These are phyloP conservation scores for Zaprionus obscuricornis DNA, from an alignment of 2,888 invertebrate genomes.

Conservation along the genomic window DNA sequence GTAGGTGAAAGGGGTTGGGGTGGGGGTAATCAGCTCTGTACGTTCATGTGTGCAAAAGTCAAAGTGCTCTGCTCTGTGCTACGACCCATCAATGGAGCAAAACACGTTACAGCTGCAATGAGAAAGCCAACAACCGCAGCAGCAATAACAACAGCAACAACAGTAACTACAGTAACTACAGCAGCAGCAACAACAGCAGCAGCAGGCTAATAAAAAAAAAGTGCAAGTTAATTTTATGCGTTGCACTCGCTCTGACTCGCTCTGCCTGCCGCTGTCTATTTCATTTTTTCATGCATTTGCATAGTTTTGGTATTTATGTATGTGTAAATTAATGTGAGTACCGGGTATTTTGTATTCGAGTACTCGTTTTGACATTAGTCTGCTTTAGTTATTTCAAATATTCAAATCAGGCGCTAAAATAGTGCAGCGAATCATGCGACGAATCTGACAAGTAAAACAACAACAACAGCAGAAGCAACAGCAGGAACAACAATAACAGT, in stretches of 20 bases:
- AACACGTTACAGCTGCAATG: not conserved
- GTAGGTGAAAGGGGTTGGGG: no score
- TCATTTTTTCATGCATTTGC: not conserved
- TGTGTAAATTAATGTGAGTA: no score
- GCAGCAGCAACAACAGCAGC: not conserved
- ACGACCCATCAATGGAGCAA: constrained; percentile 33
- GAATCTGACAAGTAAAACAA: constrained; percentile 17
- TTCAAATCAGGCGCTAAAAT: constrained; percentile 49
- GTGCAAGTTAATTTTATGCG: constrained; percentile 61
- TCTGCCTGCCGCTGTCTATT: not conserved
- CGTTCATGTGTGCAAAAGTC: constrained; percentile 63
- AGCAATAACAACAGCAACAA: not conserved
- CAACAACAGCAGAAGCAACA: constrained; percentile 1
- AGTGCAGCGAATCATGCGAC: no score
- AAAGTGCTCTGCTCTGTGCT: constrained; percentile 53
- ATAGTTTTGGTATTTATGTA: no score
- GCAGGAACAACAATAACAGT: no score
- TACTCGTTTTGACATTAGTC: constrained; percentile 1
- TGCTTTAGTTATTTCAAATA: constrained; percentile 35
- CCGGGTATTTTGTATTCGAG: no score
- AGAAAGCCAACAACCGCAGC: not conserved
- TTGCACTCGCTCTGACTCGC: not conserved
- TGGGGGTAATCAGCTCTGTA: constrained; percentile 2
- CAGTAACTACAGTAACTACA: not conserved
- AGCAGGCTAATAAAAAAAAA: constrained; percentile 41